Base-by-base conservation (phyloP, 92 coral and sea anemone species). In the Actinostola sp. region DNA sequence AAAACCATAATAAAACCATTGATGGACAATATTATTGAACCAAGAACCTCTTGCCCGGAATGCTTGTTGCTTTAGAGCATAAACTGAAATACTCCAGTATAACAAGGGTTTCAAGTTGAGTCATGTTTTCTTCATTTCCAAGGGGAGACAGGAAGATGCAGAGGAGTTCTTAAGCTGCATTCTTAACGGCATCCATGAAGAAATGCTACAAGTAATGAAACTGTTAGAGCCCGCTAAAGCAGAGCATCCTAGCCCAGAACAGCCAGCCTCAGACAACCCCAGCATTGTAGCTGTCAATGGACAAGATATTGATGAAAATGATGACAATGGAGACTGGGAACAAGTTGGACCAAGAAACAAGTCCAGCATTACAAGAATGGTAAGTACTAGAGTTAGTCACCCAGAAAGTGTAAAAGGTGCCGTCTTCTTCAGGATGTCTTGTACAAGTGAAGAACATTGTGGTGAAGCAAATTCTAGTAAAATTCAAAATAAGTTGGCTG, bases 101-200 rank as follows among this genome's bases (percentile, higher is more conserved):
- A n/a, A n/a, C n/a, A n/a, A n/a, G n/a, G n/a, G n/a, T n/a, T n/a
- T n/a, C n/a, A n/a, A 36, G 11, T 11, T 36, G 42, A 36, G 7
- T 20, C 13, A 31, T 1, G 9, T 16, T 12, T 41, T 41, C 29
- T 8, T 48, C 3, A 12, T 14, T n/a, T 68, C n/a, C 0, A 34
- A 94, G 96, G 98, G 98, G 14, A 86, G 91, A 27, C 98, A 94
- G 72, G 98, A 94, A 57, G 98, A 94, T 82, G 98, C 97, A 14
- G 90, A 94, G 61, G 98, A 94, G 64, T 94, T 94, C 69, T 87
- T 94, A 10, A 94, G 97, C 64, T 94, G 97, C 62, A 77, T 94
- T 27, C 76, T 94, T 76, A 94, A 94, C 71, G 98, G 98, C 64
- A 79, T 94, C 59, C 98, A 94, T 57, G 98, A 94, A 19, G 98